These are phyloP conservation scores for Poecile montanus DNA, from an alignment of 2,797 vertebrate genomes.

Conservation along the genomic window DNA sequence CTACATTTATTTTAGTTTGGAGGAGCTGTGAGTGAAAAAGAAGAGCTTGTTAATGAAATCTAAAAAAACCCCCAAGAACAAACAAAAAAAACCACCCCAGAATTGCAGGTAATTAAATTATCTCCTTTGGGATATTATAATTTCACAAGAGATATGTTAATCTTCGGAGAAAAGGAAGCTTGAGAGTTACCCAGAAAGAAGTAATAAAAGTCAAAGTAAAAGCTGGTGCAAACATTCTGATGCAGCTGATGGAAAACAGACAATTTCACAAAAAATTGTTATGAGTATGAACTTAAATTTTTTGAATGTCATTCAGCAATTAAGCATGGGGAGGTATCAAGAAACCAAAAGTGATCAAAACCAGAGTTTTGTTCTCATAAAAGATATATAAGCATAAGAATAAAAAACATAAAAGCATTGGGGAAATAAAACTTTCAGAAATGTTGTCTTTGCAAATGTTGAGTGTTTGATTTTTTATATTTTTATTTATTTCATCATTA, in stretches of 20 bases:
- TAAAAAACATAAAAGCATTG: not conserved
- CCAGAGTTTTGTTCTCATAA: not conserved
- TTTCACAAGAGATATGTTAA: not conserved
- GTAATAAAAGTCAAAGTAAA: not conserved
- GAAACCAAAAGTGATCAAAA: not conserved
- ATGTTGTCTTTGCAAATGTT: not conserved
- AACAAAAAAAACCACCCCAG: not conserved
- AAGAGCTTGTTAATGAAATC: not conserved
- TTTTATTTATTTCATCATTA: slow-evolving; percentile 15
- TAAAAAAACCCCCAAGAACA: not conserved
- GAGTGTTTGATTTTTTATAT: not conserved
- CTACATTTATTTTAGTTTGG: not conserved
- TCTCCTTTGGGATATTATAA: not conserved
- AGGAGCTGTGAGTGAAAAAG: not conserved
- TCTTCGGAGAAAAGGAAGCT: not conserved
- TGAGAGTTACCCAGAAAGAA: not conserved
- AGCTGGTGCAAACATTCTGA: not conserved
- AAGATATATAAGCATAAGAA: not conserved
- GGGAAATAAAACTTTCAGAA: not conserved
- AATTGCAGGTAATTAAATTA: slow-evolving; percentile 9
- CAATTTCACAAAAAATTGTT: not conserved
- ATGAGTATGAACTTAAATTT: not conserved
- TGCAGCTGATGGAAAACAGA: not conserved
- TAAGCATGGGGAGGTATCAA: not conserved
- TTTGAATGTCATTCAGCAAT: not conserved